These are phyloP conservation scores for Heloderma charlesbogerti DNA, from an alignment of 2,113 vertebrate species.

Conservation along the genomic window DNA sequence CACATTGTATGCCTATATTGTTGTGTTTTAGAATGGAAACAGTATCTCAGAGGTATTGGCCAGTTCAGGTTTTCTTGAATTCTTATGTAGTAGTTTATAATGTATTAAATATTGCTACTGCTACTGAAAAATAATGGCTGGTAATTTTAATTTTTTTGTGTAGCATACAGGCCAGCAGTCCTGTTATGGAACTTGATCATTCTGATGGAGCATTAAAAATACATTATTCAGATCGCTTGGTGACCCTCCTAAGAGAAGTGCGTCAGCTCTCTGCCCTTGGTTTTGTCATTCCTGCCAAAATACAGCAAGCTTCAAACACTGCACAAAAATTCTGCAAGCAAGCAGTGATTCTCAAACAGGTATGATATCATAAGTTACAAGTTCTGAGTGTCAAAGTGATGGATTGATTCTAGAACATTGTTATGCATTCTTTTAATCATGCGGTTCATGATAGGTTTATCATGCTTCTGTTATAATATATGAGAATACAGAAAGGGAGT, in stretches of 20 bases:
- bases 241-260: constrained; percentile 91
- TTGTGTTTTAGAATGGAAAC: not conserved
- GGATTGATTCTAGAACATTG: constrained; percentile 17
- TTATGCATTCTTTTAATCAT: constrained; percentile 35
- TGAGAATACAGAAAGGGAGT: not conserved
- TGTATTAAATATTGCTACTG: not conserved
- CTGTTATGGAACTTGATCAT: constrained; percentile 94
- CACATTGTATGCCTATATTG: not conserved
- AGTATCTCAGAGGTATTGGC: not conserved
- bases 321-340: constrained; percentile 96
- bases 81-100: constrained; percentile 13
- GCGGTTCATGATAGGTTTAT: constrained; percentile 9
- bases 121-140: not conserved
- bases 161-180: constrained; percentile 90
- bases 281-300: constrained; percentile 91
- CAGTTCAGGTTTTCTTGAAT: not conserved
- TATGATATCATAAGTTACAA: constrained; percentile 42
- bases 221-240: constrained; percentile 93
- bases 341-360: constrained; percentile 95
- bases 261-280: constrained; percentile 93
- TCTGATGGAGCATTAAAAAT: constrained; percentile 88
- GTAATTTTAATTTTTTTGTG: constrained; percentile 51
- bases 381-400: not conserved
- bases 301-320: constrained; percentile 87
- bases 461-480: not conserved